Conservation (phyloP, 92 coral and sea anemone species). For the Palythoa grandis region DNA sequence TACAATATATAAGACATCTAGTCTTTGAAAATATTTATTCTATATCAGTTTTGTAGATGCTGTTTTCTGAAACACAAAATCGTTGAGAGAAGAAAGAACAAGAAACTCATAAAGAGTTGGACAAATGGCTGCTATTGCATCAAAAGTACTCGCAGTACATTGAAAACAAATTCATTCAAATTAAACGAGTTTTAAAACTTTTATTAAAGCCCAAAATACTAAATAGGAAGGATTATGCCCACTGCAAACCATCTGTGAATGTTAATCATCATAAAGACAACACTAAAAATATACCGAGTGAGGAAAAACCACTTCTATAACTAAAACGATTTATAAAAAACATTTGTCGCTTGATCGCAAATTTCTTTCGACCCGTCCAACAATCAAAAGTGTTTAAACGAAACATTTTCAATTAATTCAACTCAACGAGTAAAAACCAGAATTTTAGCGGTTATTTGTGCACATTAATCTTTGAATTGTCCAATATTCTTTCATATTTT, state of each 20-base stretch:
- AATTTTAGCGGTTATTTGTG: constrained; percentile 1
- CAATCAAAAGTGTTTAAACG: constrained; percentile 15
- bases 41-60: neutral
- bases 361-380: constrained; percentile 6
- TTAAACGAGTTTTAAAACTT: constrained; percentile 50
- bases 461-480: neutral
- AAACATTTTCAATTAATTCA: constrained; percentile 29
- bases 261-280: constrained; percentile 11
- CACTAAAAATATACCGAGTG: constrained; percentile 30
- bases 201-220: constrained; percentile 20
- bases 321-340: neutral
- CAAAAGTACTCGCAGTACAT: constrained; percentile 9
- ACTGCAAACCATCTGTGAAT: constrained; percentile 19
- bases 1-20: constrained; percentile 14
- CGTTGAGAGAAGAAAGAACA: neutral
- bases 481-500: neutral
- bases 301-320: neutral
- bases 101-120: neutral
- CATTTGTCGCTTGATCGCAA: constrained; percentile 27
- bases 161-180: constrained; percentile 18
- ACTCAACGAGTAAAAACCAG: constrained; percentile 24
- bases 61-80: constrained; percentile 17
- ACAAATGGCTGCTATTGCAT: neutral
- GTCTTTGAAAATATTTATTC: constrained; percentile 20
- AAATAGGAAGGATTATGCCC: constrained; percentile 13